Base-by-base conservation (phyloP, 1,140 invertebrate species). In the Amphibalanus amphitrite region DNA sequence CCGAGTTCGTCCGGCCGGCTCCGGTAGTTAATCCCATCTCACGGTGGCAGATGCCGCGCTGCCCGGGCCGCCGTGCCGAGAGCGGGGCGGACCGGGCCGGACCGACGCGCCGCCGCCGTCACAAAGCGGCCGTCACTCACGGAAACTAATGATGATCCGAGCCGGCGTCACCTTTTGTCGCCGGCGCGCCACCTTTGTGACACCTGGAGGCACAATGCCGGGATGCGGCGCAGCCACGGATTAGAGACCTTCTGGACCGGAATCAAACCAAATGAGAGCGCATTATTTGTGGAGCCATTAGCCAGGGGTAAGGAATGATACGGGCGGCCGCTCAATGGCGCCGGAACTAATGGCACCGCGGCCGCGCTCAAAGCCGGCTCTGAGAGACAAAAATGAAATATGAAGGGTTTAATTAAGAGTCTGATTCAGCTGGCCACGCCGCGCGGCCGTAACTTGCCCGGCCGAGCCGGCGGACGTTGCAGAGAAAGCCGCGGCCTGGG, bases 231-330 rank as follows among this genome's bases (percentile, higher is more conserved):
- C 47, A 13, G 47, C 13, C 47, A 23, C 10, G 47, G 47, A 59
- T 59, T 59, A 59, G 47, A 8, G 10, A 20, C 47, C 47, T 59
- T 59, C 47, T 59, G 6, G 47, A 23, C 47, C 47, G 47, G 20
- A 59, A 59, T 59, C 47, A 59, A 59, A 59, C 47, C 47, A 59
- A 59, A 59, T 59, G 47, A 59, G 47, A 59, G 47, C 33, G 33
- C 47, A 59, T 59, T 59, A 59, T 59, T 59, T 59, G 47, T 59
- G 47, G 47, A 59, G 20, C 47, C 47, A 59, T 59, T 59, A 59
- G 47, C 47, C 47, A 20, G 47, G 1, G 47, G 47, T 59, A 59
- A 59, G 47, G 20, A 59, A 59, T 59, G 47, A 59, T 59, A 59
- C 20, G 1, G 4, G 33, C 6, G 1, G 47, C 10, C 47, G 10